Base-by-base conservation (phyloP, 1,140 invertebrate species). In the Tribolium castaneum region DNA sequence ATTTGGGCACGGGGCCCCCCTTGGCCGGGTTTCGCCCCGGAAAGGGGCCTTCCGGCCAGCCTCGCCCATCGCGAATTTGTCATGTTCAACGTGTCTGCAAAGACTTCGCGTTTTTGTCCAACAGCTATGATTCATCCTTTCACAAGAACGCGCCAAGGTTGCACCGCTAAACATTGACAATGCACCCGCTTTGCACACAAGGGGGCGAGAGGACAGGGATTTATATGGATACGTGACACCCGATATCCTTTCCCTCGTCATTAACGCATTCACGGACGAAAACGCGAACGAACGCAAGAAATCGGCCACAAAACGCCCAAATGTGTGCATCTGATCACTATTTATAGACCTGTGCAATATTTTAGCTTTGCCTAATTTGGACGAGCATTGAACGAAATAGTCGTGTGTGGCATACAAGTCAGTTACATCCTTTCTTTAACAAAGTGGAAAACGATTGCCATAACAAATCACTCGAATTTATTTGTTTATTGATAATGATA, bases 311-410 rank as follows among this genome's bases (percentile, higher is more conserved):
- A 66, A 35, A 34, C 30, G 30, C 78, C 59, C 70, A 80, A 81
- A 81, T 81, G 80, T 52, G 19, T 75, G 70, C 80, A 81, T 81
- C 78, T 81, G 80, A 76, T 70, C 54, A 54, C 75, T 81, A 81
- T 73, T 71, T 62, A 75, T 80, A 81, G 78, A 7, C 16, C 12
- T 16, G 52, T 70, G 22, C 70, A 19, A 25, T 59, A 75, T 35
- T 35, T 35, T 66, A 34, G 54, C 19, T 78, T 78, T 70, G 70
- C 78, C 80, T 78, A 78, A 81, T 80, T 80, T 80, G 80, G 76
- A 66, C 19, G 14, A 66, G 14, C 30, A 35, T 66, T 35, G 25
- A 30, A 30, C 25, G 5, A 30, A 4, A 30, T 2, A 30, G 25
- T 30, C 25, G 25, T 6, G 25, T 30, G 25, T 30, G 3, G 25